Base-by-base conservation (phyloP, 2,888 invertebrate species). In the Drosophila parthenogenetica region DNA sequence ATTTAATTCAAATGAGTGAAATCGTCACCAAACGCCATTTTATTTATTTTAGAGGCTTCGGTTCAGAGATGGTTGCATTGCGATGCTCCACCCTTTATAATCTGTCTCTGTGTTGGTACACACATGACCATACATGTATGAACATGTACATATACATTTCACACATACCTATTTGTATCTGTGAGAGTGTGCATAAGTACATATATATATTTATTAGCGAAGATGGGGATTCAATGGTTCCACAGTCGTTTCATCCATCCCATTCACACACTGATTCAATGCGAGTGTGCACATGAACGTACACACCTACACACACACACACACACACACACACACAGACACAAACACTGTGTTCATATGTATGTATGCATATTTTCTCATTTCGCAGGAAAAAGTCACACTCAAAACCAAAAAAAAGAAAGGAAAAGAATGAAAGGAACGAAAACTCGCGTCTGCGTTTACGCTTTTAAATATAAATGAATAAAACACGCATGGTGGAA, bases 381-480 rank as follows among this genome's bases (percentile, higher is more conserved):
- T 69, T 73, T 80, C 66, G 60, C 50, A 49, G 57, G 60, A 71
- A 73, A 72, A 84, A 84, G 85, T 84, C 74, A 81, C 78, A 81
- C 75, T 75, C 72, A 53, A 65, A 59, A 58, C 68, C 46, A 68
- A 39, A 77, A 50, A 49, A 49, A 25, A 22, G 22, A 22, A 14
- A 43, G 2, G 53, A 46, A 69, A 11, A 35, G 13, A 35, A 35
- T 35, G 57, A 40, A 68, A 81, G 43, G 63, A 72, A 63, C 62
- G 68, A 79, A 79, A 79, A 63, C 69, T 82, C 79, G 81, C 86
- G 81, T 85, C 81, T 81, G 81, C 81, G 81, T 85, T 81, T 81
- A 81, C 80, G 80, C 75, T 85, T 80, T 76, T 85, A 81, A 84
- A 85, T 81, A 69, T 82, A 81, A 85, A 81, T 85, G 86, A 85